Conservation (phyloP, 2,888 invertebrate species). For the Drosophila anceps region DNA sequence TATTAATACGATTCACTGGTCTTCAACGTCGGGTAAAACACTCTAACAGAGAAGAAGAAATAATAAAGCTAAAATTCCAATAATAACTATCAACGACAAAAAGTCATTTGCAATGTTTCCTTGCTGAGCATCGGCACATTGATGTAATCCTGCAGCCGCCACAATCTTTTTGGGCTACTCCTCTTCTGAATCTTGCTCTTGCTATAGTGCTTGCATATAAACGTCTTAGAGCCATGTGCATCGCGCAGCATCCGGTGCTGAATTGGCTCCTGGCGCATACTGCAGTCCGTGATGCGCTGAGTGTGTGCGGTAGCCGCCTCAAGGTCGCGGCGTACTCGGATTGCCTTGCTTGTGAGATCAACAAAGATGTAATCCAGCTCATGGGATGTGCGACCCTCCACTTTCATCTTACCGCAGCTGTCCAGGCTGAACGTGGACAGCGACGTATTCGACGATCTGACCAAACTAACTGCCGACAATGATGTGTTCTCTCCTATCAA, state of each 20-base stretch:
- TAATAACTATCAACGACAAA: conserved; percentile 7
- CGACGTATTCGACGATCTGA: conserved; percentile 13
- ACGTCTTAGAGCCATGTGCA: conserved; percentile 23
- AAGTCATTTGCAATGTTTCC: neutral
- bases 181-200: conserved; percentile 5
- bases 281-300: conserved; percentile 43
- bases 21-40: conserved; percentile 1
- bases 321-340: conserved; percentile 59
- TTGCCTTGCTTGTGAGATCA: conserved; percentile 59
- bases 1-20: conserved; percentile 19
- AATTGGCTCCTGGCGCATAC: conserved; percentile 41
- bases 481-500: neutral
- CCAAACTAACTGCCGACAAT: neutral
- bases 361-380: conserved; percentile 50
- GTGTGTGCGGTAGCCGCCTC: conserved; percentile 41
- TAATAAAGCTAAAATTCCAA: neutral
- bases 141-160: conserved; percentile 24
- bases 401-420: conserved; percentile 11
- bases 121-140: conserved; percentile 15
- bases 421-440: conserved; percentile 25
- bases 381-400: conserved; percentile 47
- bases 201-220: conserved; percentile 45
- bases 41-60: neutral
- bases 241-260: conserved; percentile 46
- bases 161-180: neutral